Base-by-base conservation (phyloP, 2,888 invertebrate species). In the Orchestes rusci region DNA sequence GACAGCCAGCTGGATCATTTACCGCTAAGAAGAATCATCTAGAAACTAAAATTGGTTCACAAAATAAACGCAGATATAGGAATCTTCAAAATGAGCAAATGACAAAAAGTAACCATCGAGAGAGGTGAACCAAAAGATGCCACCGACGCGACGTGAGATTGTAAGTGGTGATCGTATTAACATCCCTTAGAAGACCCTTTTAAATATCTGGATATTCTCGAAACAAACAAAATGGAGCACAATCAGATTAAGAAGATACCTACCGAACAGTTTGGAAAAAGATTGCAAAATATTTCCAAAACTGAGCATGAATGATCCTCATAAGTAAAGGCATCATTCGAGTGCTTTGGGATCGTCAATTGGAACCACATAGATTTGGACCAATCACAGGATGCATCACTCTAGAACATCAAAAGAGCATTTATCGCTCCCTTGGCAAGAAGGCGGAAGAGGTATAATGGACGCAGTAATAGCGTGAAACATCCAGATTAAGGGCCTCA, bases 51-150 rank as follows among this genome's bases (percentile, higher is more conserved):
- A 12, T 13, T 36, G 4, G 12, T 29, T 12, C 12, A 10, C 30
- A 5, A 30, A 12, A 30, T 30, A 5, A 30, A 13, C 12, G 5
- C 4, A 10, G 27, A 41, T 19, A n/a, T 34, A 2, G 34, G 41
- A 3, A 41, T 15, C 12, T 41, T 41, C n/a, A 34, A 27, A 2
- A 3, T 41, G 15, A 41, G 20, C 7, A 41, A 41, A 34, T 41
- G 41, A 4, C 34, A 41, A 20, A 33, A 27, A 4, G 41, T 30
- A 10, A 30, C 12, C 12, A 13, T 13, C 10, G 12, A 30, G 30
- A 30, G 12, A 35, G 34, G 34, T 2, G 20, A 20, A 36, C 19
- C 20, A 2, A 12, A 4, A 2, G 16, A 36, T 2, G 36, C 5
- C 4, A 13, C 12, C 12, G 36, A 36, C n/a, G n/a, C n/a, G n/a